Percentiles rank a stretch among this genome's conserved stretches.
Evolutionary conservation across 1,140 invertebrate species (phyloP).

Genomic region (Drosophila fuyamai): DNA sequence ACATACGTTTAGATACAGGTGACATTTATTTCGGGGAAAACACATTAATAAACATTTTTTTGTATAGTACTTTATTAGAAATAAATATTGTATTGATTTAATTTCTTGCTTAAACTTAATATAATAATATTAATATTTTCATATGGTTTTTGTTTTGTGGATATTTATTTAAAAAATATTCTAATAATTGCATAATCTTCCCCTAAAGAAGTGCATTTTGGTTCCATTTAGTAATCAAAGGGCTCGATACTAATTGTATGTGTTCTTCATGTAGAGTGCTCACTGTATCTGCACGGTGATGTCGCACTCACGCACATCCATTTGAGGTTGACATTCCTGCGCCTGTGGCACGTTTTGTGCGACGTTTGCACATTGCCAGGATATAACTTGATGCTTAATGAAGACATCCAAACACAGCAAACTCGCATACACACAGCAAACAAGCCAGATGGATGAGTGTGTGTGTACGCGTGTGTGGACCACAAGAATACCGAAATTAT

Average conservation of each 20-base stretch:
- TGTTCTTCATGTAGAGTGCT: neutral
- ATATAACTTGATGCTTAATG: conserved; percentile 81
- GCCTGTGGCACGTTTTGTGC: conserved; percentile 62
- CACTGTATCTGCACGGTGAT: conserved; percentile 30
- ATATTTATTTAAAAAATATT: too few species aligned
- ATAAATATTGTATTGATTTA: too few species aligned
- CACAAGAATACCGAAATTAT: conserved; percentile 53
- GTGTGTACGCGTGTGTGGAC: conserved; percentile 11
- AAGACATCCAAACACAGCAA: conserved; percentile 68
- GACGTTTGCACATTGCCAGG: conserved; percentile 80
- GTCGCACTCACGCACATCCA: conserved; percentile 36
- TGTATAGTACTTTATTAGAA: too few species aligned
- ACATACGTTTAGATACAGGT: conserved; percentile 22
- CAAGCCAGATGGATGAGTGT: conserved; percentile 9
- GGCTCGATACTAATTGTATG: neutral
- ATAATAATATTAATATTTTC: too few species aligned
- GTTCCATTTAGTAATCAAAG: too few species aligned
- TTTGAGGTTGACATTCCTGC: conserved; percentile 35
- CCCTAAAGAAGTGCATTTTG: too few species aligned
- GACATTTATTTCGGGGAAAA: neutral
- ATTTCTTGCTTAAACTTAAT: too few species aligned
- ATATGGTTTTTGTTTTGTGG: too few species aligned
- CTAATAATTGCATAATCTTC: too few species aligned
- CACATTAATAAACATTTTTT: too few species aligned
- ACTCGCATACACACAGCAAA: neutral